These are phyloP conservation scores for Mycetomoellerius zeteki DNA, from an alignment of 1,140 invertebrate species.

Conservation along the genomic window DNA sequence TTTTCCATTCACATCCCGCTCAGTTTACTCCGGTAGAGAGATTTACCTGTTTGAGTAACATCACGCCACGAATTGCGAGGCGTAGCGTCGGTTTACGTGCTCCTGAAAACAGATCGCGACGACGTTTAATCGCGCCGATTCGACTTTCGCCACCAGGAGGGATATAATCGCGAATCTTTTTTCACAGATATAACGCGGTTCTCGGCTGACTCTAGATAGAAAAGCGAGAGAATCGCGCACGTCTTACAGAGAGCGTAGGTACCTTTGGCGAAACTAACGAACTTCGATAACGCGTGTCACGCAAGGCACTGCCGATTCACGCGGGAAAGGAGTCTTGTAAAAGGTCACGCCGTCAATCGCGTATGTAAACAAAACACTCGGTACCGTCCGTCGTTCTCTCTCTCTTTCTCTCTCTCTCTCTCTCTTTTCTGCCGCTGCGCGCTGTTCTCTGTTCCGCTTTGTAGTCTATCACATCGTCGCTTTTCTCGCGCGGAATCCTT, in stretches of 20 bases:
- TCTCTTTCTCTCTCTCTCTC: slow-evolving; percentile 13
- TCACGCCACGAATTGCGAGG: slow-evolving; percentile 31
- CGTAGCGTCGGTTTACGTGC: slow-evolving; percentile 12
- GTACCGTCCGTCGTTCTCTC: neutral
- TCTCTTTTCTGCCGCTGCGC: neutral
- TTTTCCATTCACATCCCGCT: slow-evolving; percentile 10
- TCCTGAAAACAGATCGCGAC: slow-evolving; percentile 28
- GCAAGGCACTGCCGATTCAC: slow-evolving; percentile 11
- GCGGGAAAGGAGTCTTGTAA: neutral
- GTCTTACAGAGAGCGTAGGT: neutral
- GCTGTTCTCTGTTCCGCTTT: neutral
- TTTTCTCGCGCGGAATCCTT: neutral
- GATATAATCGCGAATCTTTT: neutral
- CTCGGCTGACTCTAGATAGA: too few species aligned
- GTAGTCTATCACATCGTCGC: neutral
- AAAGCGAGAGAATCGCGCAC: neutral
- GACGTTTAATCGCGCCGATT: slow-evolving; percentile 23
- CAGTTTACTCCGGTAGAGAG: neutral
- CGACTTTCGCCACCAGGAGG: neutral
- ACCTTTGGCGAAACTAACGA: neutral
- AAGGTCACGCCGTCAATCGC: slow-evolving; percentile 36
- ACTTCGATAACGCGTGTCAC: neutral
- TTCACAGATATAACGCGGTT: neutral
- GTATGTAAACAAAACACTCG: slow-evolving; percentile 54
- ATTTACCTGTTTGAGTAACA: slow-evolving; percentile 52